Base-by-base conservation (phyloP, 1,140 invertebrate species). In the Leptinotarsa texana region DNA sequence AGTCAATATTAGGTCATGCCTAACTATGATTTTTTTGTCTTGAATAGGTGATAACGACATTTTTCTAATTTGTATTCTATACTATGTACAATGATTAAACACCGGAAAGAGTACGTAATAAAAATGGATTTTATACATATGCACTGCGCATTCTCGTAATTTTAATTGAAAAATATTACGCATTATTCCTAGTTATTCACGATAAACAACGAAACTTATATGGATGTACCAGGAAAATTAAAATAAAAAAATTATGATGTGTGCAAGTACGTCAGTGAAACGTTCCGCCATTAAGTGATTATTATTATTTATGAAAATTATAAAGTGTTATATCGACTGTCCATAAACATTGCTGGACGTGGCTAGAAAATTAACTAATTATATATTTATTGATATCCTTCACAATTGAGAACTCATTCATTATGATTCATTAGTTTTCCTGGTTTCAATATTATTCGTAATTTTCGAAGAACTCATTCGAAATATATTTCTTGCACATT, bases 201-300 rank as follows among this genome's bases (percentile, higher is more conserved):
- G 42, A 69, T 47, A 69, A 69, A 69, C 67, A 47, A 69, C 67
- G 24, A 69, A 21, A 69, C 67, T 69, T 69, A 33, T 69, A 69
- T 69, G 67, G 67, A 69, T 18, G 67, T 69, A 69, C 67, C 42
- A 15, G 42, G 67, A 69, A 69, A 33, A 24, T 33, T 42, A 69
- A 48, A 57, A 57, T 57, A 57, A 57, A 57, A 57, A 57, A 57
- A 57, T 2, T 15, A 5, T 57, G 17, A 18, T 17, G 4, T 57
- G 51, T 57, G 51, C 51, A 57, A 57, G 51, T 57, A 42, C 67
- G 67, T 69, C 24, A 69, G 21, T 27, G 17, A 21, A 69, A 27
- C 67, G 42, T 47, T 27, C 27, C 42, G n/a, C 24, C 67, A 69
- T 42, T 69, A 27, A 47, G 27, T 65, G 13, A 42, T 42, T 69